These are phyloP conservation scores for Ascidia mentula DNA, from an alignment of 23 tunicate genomes.

Conservation along the genomic window DNA sequence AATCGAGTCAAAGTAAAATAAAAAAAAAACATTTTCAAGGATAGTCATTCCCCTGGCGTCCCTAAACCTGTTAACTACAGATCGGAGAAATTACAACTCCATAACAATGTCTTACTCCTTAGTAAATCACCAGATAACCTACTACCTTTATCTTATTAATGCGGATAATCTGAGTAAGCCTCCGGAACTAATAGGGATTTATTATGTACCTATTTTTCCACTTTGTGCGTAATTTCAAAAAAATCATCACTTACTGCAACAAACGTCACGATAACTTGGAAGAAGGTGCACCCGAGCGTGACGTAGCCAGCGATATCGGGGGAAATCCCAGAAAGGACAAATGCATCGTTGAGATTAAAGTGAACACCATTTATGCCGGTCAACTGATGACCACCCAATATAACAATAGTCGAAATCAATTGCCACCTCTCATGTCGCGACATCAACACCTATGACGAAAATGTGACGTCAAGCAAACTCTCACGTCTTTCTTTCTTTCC, in stretches of 20 bases:
- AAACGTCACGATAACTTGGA: conserved; percentile 22
- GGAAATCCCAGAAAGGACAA: conserved; percentile 38
- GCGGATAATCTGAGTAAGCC: too few relatives aligned
- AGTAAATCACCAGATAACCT: too few relatives aligned
- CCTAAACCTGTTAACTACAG: too few relatives aligned
- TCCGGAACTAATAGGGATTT: too few relatives aligned
- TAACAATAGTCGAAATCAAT: conserved; percentile 21
- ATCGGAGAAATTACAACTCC: too few relatives aligned
- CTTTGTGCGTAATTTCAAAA: background rate
- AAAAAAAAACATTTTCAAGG: too few relatives aligned
- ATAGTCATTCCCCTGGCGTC: too few relatives aligned
- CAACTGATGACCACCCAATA: conserved; percentile 30
- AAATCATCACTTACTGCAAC: conserved; percentile 21
- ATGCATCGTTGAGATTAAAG: conserved; percentile 30
- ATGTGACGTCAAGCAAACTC: background rate
- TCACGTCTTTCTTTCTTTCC: background rate
- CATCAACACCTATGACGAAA: conserved; percentile 1
- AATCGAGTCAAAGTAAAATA: too few relatives aligned
- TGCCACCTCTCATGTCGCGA: conserved; percentile 44
- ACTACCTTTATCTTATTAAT: too few relatives aligned
- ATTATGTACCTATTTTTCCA: too few relatives aligned
- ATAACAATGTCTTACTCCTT: too few relatives aligned
- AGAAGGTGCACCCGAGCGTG: conserved; percentile 16
- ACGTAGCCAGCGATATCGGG: conserved; percentile 21
- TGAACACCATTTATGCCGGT: conserved; percentile 63